Conservation (phyloP, 2,797 vertebrate genomes). For the Microchirus variegatus region DNA sequence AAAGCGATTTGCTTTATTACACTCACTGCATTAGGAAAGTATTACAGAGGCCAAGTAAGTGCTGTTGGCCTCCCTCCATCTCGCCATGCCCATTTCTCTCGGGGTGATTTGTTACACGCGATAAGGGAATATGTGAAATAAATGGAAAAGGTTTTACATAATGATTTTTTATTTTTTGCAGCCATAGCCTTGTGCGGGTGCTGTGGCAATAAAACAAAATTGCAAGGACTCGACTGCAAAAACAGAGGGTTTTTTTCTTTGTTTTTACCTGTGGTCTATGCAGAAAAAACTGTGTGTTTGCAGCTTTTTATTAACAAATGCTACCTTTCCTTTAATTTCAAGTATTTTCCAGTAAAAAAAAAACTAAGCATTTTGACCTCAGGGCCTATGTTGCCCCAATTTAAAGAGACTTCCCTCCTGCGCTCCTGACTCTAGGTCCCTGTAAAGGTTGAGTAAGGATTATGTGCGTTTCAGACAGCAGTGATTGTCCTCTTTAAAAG, state of each 20-base stretch:
- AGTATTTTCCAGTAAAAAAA: background rate
- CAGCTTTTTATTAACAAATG: background rate
- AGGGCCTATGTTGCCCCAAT: constrained; percentile 52
- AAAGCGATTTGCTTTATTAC: constrained; percentile 7
- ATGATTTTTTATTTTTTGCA: constrained; percentile 26
- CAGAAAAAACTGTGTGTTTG: background rate
- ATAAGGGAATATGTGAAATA: constrained; percentile 25
- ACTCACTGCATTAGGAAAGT: constrained; percentile 16
- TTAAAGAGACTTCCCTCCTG: constrained; percentile 27
- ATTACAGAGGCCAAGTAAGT: constrained; percentile 14
- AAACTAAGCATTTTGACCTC: constrained; percentile 3
- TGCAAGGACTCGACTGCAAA: background rate
- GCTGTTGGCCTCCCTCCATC: constrained; percentile 17
- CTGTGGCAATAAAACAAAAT: background rate
- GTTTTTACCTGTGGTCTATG: too few relatives aligned
- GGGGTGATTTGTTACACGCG: constrained; percentile 14
- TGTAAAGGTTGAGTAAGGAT: constrained; percentile 64
- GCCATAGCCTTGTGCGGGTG: constrained; percentile 4
- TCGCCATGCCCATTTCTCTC: background rate
- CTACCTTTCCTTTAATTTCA: too few relatives aligned
- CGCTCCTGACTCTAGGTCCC: constrained; percentile 38
- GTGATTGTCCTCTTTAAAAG: constrained; percentile 67
- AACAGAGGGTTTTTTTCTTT: background rate
- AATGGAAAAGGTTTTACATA: constrained; percentile 18
- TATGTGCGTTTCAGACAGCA: constrained; percentile 62